Evolutionary conservation across 2,888 invertebrate genomes (phyloP).

Genomic region (Athetis lepigone): DNA sequence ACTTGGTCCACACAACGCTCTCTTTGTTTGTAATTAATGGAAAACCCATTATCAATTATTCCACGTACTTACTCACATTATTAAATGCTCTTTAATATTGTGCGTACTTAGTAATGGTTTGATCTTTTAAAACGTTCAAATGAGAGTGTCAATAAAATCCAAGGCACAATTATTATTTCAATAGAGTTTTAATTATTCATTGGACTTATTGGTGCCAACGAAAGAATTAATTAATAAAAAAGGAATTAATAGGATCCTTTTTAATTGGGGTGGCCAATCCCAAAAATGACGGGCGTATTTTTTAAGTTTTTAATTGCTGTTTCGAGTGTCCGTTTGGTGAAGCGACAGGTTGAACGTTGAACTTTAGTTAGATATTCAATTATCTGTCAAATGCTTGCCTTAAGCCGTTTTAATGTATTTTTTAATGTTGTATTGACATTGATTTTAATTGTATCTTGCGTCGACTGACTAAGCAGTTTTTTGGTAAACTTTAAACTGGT

Average conservation of each 20-base stretch:
- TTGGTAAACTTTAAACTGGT: neutral
- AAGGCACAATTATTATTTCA: conserved; percentile 68
- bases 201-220: conserved; percentile 62
- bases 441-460: neutral
- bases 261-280: conserved; percentile 35
- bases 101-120: conserved; percentile 3
- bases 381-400: neutral
- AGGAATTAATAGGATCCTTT: conserved; percentile 53
- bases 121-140: conserved; percentile 10
- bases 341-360: conserved; percentile 9
- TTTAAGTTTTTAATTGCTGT: conserved; percentile 41
- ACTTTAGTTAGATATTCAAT: conserved; percentile 17
- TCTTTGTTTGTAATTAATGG: conserved; percentile 73
- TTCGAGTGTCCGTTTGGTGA: conserved; percentile 21
- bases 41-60: conserved; percentile 61
- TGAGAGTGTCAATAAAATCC: conserved; percentile 15
- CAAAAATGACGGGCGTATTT: conserved; percentile 28
- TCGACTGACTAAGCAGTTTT: neutral
- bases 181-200: conserved; percentile 68
- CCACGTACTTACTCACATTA: conserved; percentile 18
- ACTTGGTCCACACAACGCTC: conserved; percentile 35
- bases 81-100: conserved; percentile 26
- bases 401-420: neutral
- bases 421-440: neutral
- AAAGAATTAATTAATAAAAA: conserved; percentile 67